These are phyloP conservation scores for Hippocampus abdominalis DNA, from an alignment of 2,113 vertebrate species.

Conservation along the genomic window DNA sequence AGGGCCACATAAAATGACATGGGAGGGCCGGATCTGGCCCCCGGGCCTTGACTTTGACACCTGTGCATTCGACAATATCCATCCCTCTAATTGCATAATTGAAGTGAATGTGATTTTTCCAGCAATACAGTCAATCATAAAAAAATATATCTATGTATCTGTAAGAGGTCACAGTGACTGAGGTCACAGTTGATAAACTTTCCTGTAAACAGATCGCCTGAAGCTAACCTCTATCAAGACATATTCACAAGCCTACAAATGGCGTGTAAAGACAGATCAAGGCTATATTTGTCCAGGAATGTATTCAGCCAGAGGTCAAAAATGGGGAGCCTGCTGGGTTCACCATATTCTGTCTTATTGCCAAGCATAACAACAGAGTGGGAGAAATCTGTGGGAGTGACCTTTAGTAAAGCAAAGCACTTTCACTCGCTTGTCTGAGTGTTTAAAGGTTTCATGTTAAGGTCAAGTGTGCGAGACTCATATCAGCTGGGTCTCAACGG, in stretches of 20 bases:
- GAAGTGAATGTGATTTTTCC: not conserved
- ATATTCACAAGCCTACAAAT: constrained; percentile 13
- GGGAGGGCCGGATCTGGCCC: no score
- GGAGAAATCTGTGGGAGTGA: constrained; percentile 62
- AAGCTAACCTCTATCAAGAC: constrained; percentile 1
- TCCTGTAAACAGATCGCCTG: constrained; percentile 5
- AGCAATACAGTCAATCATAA: not conserved
- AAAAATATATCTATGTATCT: no score
- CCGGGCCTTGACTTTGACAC: no score
- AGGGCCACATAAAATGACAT: no score
- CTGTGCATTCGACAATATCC: no score
- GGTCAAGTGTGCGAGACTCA: constrained; percentile 59
- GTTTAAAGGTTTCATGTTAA: constrained; percentile 63
- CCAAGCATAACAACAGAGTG: constrained; percentile 45
- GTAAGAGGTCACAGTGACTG: not conserved
- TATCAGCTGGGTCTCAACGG: constrained; percentile 44
- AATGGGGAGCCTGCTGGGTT: constrained; percentile 40
- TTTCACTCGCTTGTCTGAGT: constrained; percentile 54
- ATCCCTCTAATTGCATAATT: not conserved
- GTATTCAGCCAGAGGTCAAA: constrained; percentile 40
- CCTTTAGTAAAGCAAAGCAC: constrained; percentile 62
- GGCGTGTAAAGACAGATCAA: constrained; percentile 32
- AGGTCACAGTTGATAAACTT: constrained; percentile 5
- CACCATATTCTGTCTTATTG: constrained; percentile 37
- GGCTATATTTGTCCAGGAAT: constrained; percentile 50